Evolutionary conservation across 2,797 vertebrate species (phyloP), one percentile per base, ranked within the genome.

Genomic region (Characodon lateralis): DNA sequence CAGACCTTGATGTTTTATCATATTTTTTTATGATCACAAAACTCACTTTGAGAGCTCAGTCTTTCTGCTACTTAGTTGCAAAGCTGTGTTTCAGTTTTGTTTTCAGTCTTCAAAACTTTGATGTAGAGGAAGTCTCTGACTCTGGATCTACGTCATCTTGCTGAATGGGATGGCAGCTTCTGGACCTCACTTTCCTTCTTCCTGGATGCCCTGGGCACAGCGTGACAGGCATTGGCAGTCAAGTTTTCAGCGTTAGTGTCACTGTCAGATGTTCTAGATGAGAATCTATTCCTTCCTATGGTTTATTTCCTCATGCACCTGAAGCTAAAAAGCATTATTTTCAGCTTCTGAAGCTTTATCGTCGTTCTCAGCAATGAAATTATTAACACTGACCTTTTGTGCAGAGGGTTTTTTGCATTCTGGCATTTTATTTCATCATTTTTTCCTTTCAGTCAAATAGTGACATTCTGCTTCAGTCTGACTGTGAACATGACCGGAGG

Each of bases 201-300:
- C 31, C 18, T 22, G 7, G 61, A 65, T 66, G 63, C 39, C 65
- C 2, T 43, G 20, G 39, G 65, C 20, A 2, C 9, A 13, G 22
- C 22, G 8, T 68, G 43, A 43, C 39, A 43, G 63, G 8, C 9
- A 24, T 24, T 41, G 35, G 65, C 65, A 13, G 65, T 22, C 2
- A 13, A 22, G 39, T 68, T 68, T 68, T 68, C n/a, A 68, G 39
- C 65, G n/a, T 43, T 43, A 43, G 65, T 6, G 12, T n/a, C 65
- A 66, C 35, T 66, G 63, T 41, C 63, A 68, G 65, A n/a, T 68
- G 39, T 68, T 41, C 22, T 22, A 43, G 65, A 68, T 68, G 6
- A 66, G 12, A 39, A 41, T n/a, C 22, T 43, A 6, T 22, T 41
- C 41, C 22, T 41, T 41, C 8, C 2, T 66, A 35, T 68, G 65